Evolutionary conservation across 2,888 invertebrate species (phyloP).

Genomic region (Epinotia brunnichana): DNA sequence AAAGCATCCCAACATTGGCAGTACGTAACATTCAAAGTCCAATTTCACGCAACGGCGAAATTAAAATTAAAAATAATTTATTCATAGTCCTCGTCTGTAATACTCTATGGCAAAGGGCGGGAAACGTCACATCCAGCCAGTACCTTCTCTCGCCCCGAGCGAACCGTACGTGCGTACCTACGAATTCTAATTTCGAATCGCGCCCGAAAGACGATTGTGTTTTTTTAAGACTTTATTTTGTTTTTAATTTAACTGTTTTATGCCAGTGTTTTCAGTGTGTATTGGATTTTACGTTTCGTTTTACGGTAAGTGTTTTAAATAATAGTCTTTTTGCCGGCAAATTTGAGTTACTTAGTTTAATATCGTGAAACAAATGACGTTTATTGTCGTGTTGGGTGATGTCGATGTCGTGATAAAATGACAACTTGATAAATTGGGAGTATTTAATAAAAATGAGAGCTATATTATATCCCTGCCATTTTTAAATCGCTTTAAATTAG

Average conservation of each 20-base stretch:
- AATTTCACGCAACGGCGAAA: conserved; percentile 31
- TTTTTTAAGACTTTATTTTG: conserved; percentile 17
- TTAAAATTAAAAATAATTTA: conserved; percentile 35
- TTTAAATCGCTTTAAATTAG: neutral
- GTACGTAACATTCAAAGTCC: conserved; percentile 27
- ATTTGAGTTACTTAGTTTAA: conserved; percentile 16
- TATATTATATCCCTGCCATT: no score
- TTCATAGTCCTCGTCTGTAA: conserved; percentile 42
- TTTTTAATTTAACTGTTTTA: conserved; percentile 40
- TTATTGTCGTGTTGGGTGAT: neutral
- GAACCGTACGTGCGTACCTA: conserved; percentile 57
- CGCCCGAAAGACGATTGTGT: conserved; percentile 46
- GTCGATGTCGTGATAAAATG: neutral
- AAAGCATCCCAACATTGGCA: neutral
- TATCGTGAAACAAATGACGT: neutral
- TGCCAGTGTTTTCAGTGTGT: conserved; percentile 40
- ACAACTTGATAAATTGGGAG: neutral
- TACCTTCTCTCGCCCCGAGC: conserved; percentile 65
- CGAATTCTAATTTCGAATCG: conserved; percentile 61
- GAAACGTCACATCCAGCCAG: conserved; percentile 64
- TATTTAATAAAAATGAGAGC: neutral
- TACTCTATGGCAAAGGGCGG: conserved; percentile 68
- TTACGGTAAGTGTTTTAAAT: conserved; percentile 48
- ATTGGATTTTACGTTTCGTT: conserved; percentile 51
- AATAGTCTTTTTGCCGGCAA: conserved; percentile 19